Conservation (phyloP, 2,113 vertebrate genomes). For the Actinemys pallida region DNA sequence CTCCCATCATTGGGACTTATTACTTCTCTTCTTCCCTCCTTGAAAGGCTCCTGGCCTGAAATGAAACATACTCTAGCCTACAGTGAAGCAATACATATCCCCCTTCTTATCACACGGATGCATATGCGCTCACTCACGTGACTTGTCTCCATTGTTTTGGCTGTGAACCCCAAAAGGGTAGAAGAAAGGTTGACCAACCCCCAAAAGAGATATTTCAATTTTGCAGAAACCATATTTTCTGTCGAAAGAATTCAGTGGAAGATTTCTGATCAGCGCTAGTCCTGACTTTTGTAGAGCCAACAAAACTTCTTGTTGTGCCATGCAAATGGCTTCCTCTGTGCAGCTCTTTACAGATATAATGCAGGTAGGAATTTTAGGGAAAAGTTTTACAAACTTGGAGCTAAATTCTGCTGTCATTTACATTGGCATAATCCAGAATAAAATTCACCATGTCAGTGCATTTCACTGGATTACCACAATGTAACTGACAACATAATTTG, state of each 20-base stretch:
- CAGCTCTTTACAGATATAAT: not conserved
- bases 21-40: not conserved
- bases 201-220: not conserved
- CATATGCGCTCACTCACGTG: rapidly evolving
- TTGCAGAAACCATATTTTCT: not conserved
- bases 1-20: not conserved
- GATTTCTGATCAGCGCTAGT: not conserved
- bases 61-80: not conserved
- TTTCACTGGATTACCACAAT: not conserved
- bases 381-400: not conserved
- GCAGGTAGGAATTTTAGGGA: not conserved
- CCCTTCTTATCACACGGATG: rapidly evolving
- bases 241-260: not conserved
- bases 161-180: not conserved
- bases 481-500: not conserved
- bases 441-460: not conserved
- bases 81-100: rapidly evolving
- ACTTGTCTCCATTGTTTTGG: not conserved
- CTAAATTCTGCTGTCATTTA: not conserved
- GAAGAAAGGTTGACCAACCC: not conserved
- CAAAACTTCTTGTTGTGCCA: not conserved
- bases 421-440: not conserved
- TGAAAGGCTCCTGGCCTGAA: not conserved
- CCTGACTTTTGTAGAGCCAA: not conserved
- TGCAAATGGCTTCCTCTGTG: not conserved